Conservation (phyloP, 1,140 invertebrate genomes). For the Gryllus bimaculatus region DNA sequence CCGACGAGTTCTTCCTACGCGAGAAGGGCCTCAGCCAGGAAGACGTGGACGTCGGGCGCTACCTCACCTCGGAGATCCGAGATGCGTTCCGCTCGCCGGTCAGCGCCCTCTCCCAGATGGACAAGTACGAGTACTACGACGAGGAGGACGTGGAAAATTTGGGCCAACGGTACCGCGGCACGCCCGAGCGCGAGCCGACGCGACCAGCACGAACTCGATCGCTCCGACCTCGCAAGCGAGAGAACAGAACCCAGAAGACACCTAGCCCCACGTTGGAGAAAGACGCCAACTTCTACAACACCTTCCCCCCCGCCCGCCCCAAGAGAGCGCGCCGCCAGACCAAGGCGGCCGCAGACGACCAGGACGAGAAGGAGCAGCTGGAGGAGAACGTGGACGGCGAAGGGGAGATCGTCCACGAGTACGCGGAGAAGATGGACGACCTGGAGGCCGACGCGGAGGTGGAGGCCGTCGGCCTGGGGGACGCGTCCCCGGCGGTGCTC, state of each 20-base stretch:
- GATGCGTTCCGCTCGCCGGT: constrained; percentile 60
- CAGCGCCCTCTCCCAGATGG: constrained; percentile 50
- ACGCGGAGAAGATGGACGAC: constrained; percentile 33
- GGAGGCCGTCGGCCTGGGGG: constrained; percentile 28
- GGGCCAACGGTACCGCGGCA: constrained; percentile 24
- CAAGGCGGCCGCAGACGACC: neutral
- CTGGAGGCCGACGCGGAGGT: neutral
- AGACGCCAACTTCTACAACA: constrained; percentile 27
- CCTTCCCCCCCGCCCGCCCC: constrained; percentile 34
- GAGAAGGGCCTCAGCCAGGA: constrained; percentile 70
- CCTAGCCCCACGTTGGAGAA: constrained; percentile 27
- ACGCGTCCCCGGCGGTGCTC: constrained; percentile 21
- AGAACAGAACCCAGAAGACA: constrained; percentile 19
- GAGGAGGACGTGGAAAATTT: constrained; percentile 28
- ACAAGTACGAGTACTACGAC: constrained; percentile 30
- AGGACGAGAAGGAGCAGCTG: constrained; percentile 33
- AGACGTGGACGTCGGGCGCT: constrained; percentile 64
- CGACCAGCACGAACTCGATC: constrained; percentile 27
- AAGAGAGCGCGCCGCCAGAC: constrained; percentile 21
- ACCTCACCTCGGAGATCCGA: constrained; percentile 64
- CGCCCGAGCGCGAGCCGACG: constrained; percentile 22
- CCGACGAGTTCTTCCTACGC: constrained; percentile 75
- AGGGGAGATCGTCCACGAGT: constrained; percentile 40
- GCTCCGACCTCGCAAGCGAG: constrained; percentile 29
- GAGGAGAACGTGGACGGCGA: constrained; percentile 32